A percentile compares a stretch with the other conserved stretches of the same genome.
Conservation (phyloP, 2,797 vertebrate species). For the Nothura maculosa region DNA sequence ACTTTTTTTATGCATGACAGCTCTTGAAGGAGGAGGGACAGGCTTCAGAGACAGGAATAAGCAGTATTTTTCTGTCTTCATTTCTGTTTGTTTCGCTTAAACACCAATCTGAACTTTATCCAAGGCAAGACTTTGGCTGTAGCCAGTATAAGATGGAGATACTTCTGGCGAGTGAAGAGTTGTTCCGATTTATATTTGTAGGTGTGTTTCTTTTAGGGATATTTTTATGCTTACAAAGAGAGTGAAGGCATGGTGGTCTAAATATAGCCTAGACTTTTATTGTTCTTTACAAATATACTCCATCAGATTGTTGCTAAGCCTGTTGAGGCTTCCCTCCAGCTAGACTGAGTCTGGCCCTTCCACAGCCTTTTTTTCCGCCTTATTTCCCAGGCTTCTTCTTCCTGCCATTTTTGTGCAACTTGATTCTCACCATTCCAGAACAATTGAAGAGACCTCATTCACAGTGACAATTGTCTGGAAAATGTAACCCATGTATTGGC, state of each 20-base stretch:
- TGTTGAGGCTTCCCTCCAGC: neutral
- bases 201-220: neutral
- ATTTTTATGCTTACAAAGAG: neutral
- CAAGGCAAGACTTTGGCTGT: neutral
- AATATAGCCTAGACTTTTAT: neutral
- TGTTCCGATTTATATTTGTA: neutral
- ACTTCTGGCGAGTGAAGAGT: neutral
- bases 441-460: neutral
- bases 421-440: slow-evolving; percentile 7
- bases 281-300: neutral
- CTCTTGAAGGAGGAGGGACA: neutral
- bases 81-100: neutral
- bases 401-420: neutral
- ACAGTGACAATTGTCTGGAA: neutral
- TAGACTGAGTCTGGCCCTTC: neutral
- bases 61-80: neutral
- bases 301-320: neutral
- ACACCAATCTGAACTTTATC: neutral
- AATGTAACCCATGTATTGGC: slow-evolving; percentile 26
- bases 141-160: neutral
- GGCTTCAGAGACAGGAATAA: neutral
- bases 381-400: neutral
- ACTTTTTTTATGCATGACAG: neutral
- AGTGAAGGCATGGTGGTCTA: neutral
- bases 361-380: neutral